These are phyloP conservation scores for Sebastes diaconus DNA, from an alignment of 2,797 vertebrate species.

Conservation along the genomic window DNA sequence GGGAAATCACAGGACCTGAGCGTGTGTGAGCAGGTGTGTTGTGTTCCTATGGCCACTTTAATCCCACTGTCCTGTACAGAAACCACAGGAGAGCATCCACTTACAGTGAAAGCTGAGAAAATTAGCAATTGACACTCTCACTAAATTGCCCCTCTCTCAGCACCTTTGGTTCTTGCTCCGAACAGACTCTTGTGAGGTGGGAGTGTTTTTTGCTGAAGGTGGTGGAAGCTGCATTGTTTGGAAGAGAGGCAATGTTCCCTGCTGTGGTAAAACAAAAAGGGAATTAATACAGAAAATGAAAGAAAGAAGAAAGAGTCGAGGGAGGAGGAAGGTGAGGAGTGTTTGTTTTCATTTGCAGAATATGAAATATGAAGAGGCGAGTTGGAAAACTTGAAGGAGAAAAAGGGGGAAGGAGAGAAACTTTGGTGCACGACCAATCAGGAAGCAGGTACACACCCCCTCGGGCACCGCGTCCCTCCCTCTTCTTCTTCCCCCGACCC, in stretches of 20 bases:
- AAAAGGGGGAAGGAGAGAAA: slow-evolving; percentile 38
- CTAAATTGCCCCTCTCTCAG: not conserved
- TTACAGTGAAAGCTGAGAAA: not conserved
- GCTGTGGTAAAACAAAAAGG: slow-evolving; percentile 13
- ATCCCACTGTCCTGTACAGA: not conserved
- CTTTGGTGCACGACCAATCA: slow-evolving; percentile 54
- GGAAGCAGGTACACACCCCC: slow-evolving; percentile 25
- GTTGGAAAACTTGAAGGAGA: slow-evolving; percentile 47
- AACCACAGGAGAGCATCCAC: not conserved
- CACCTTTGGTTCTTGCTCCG: not conserved
- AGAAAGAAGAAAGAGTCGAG: not conserved
- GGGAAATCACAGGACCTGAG: not conserved
- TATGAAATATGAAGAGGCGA: slow-evolving; percentile 67
- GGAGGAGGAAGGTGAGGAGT: slow-evolving; percentile 18
- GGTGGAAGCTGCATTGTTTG: not conserved
- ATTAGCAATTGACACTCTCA: slow-evolving; percentile 2
- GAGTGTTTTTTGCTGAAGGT: slow-evolving; percentile 3
- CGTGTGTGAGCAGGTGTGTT: not conserved
- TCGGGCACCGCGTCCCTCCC: slow-evolving; percentile 37
- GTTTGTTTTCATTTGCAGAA: slow-evolving; percentile 68
- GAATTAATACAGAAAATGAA: slow-evolving; percentile 13
- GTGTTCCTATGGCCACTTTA: not conserved
- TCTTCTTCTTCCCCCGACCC: slow-evolving; percentile 31
- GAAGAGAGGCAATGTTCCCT: not conserved
- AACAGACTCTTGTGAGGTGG: not conserved